phyloP scores from a whole-genome alignment of 2,797 vertebrate species.

The Threskiornis aethiopicus region DNA sequence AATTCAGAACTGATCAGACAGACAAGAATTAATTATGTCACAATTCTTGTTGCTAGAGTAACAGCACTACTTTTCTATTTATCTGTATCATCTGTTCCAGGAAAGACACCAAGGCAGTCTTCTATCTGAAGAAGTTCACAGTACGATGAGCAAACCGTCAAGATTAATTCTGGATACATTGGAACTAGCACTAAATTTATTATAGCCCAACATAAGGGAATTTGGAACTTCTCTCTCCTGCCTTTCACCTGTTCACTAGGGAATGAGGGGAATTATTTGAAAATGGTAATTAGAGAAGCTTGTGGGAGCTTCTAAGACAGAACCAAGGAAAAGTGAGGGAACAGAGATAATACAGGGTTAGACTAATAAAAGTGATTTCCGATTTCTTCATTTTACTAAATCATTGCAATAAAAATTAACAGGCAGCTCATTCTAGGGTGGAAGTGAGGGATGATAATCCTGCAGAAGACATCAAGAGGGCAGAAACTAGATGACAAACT shows the following conservation, averaged over 20 bases:
- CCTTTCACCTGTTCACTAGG: neutral
- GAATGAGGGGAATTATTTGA: neutral
- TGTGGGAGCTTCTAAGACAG: neutral
- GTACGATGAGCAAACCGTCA: neutral
- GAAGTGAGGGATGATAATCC: neutral
- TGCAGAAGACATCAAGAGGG: neutral
- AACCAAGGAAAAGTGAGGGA: neutral
- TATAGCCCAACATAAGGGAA: neutral
- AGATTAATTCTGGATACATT: neutral
- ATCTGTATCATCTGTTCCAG: slow-evolving; percentile 36
- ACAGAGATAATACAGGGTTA: neutral
- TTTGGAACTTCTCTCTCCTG: neutral
- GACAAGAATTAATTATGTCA: slow-evolving; percentile 17
- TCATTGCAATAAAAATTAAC: neutral
- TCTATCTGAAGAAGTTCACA: slow-evolving; percentile 15
- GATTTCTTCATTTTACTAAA: neutral
- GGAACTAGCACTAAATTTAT: neutral
- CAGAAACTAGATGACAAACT: neutral
- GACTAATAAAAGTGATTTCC: neutral
- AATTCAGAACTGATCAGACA: neutral
- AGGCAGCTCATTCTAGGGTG: neutral
- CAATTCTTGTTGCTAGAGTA: slow-evolving; percentile 34
- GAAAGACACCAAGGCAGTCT: neutral
- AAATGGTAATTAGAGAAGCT: neutral
- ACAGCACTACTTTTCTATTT: slow-evolving; percentile 28